Conservation (phyloP, 2,888 invertebrate genomes). For the Dromius quadrimaculatus region DNA sequence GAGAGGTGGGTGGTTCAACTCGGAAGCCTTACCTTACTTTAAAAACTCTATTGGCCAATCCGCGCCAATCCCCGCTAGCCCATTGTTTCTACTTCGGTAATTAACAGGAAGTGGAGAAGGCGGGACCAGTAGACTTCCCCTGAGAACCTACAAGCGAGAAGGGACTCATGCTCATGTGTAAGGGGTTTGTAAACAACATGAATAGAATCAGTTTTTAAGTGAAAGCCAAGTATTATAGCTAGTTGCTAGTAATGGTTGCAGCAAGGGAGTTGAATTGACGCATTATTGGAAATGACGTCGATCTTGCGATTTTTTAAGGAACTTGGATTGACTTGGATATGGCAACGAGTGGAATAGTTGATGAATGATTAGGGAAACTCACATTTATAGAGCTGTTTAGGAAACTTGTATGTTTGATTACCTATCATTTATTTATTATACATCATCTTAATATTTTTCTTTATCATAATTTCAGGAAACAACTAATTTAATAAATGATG, state of each 20-base stretch:
- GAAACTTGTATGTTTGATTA: too few species aligned
- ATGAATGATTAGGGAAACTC: too few species aligned
- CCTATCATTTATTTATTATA: too few species aligned
- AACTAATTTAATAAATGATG: too few species aligned
- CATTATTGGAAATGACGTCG: neutral
- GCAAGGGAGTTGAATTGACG: neutral
- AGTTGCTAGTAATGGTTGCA: neutral
- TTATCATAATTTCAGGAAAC: too few species aligned
- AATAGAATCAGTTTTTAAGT: slow-evolving; percentile 15
- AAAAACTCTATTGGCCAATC: slow-evolving; percentile 50
- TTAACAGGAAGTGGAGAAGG: slow-evolving; percentile 48
- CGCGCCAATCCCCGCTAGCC: slow-evolving; percentile 8
- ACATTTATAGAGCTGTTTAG: too few species aligned
- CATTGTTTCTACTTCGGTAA: slow-evolving; percentile 50
- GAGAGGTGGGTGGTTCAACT: slow-evolving; percentile 53
- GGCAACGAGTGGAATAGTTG: too few species aligned
- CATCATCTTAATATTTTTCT: too few species aligned
- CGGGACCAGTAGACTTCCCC: slow-evolving; percentile 27
- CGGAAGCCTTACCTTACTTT: slow-evolving; percentile 21
- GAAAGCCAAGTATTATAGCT: slow-evolving; percentile 14
- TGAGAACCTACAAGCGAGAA: too few species aligned
- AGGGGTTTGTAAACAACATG: slow-evolving; percentile 18
- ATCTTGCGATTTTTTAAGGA: neutral
- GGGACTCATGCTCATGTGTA: too few species aligned
- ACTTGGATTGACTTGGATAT: neutral